Evolutionary conservation across 2,888 invertebrate species (phyloP), one percentile per base, ranked within the genome.

Genomic region (Embidobia sp.): DNA sequence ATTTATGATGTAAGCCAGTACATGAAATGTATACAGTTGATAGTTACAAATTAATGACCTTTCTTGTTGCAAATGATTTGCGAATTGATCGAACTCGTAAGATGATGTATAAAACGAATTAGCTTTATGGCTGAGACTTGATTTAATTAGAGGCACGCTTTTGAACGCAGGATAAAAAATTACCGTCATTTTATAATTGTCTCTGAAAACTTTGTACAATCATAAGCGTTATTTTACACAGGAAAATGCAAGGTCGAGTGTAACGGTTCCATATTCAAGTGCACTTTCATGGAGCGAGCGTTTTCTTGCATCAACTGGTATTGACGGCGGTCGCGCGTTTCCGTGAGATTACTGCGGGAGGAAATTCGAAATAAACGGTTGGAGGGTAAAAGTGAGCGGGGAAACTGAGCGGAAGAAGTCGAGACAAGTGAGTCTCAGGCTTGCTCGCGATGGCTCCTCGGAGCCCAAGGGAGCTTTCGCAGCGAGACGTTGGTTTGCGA

Each of bases 291-390:
- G 6, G 46, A 37, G 26, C 42, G 63, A 69, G 48, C 51, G 48
- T 72, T 66, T 77, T 57, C 40, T 37, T 35, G 29, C 67, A 29
- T 49, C 26, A 48, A 55, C 26, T 35, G 33, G 55, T 42, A 76
- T 49, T 67, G 55, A 51, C 35, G 44, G 37, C 33, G 26, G 67
- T 49, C 31, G 70, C 46, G 67, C 59, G 53, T 78, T 79, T 79
- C 77, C 49, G 69, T 40, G 13, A 79, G 69, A 67, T 75, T 81
- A 77, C 70, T 59, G 73, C 27, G 18, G 44, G 19, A 72, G 72
- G 76, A 79, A 78, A 72, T 79, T 74, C 72, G 79, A 79, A 78
- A 67, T 80, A 78, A 76, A 79, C 78, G 79, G 59, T 78, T 77
- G 53, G 49, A 57, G 57, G 51, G 66, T 31, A 48, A 63, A 13